These are phyloP conservation scores for Scaptomyza cyrtandrae DNA, from an alignment of 2,888 invertebrate genomes.

Conservation along the genomic window DNA sequence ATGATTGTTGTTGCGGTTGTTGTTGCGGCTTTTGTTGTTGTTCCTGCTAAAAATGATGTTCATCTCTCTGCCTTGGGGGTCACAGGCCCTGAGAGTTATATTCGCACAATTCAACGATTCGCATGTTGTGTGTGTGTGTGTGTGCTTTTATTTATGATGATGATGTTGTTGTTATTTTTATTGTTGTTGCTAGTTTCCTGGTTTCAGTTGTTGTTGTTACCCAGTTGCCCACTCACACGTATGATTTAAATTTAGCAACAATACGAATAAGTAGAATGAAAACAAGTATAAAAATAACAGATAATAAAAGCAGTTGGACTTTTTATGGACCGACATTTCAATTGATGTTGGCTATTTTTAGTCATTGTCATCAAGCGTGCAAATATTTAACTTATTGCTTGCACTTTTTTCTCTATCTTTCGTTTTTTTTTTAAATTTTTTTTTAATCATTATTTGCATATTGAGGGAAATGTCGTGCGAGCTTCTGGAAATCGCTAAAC, in stretches of 20 bases:
- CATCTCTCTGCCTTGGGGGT: constrained; percentile 21
- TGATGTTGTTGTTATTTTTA: not conserved
- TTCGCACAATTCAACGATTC: constrained; percentile 18
- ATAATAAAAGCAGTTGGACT: constrained; percentile 34
- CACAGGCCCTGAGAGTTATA: constrained; percentile 13
- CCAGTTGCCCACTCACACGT: constrained; percentile 58
- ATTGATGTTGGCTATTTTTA: constrained; percentile 77
- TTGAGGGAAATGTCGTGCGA: constrained; percentile 54
- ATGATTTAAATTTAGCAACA: constrained; percentile 74
- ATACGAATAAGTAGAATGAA: constrained; percentile 21
- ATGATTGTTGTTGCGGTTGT: constrained; percentile 19
- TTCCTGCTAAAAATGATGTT: constrained; percentile 12
- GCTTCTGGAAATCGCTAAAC: constrained; percentile 42
- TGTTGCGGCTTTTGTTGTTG: not conserved
- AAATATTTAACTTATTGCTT: constrained; percentile 57
- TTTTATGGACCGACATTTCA: constrained; percentile 78
- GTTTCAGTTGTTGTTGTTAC: constrained; percentile 21
- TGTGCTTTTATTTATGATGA: no score
- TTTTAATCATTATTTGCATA: constrained; percentile 66
- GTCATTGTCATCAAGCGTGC: constrained; percentile 68
- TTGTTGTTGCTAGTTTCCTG: constrained; percentile 45
- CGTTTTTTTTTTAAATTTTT: constrained; percentile 16
- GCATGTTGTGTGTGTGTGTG: not conserved
- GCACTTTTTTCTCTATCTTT: not conserved
- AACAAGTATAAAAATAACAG: constrained; percentile 15